Evolutionary conservation across 2,113 vertebrate genomes (phyloP).

Genomic region (Taurulus bubalis): DNA sequence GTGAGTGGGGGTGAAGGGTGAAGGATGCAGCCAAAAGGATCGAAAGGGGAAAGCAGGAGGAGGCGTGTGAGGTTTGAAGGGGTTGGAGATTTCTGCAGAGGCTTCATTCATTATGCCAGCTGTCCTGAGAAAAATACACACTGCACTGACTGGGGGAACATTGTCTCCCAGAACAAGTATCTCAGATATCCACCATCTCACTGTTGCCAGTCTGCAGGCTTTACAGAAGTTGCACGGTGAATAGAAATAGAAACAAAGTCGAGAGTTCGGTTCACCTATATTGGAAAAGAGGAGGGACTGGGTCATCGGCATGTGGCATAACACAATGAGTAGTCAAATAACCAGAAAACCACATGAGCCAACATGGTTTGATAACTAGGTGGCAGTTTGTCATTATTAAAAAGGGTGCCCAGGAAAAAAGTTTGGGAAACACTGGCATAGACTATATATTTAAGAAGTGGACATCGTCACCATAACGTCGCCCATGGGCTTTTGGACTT

Average conservation of each 20-base stretch:
- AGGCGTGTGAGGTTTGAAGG: conserved; percentile 49
- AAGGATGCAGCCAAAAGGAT: conserved; percentile 68
- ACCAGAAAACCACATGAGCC: background rate
- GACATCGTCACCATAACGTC: too few species aligned
- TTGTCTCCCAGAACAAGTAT: conserved; percentile 54
- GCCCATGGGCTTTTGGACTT: too few species aligned
- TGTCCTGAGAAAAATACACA: conserved; percentile 71
- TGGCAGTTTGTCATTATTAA: background rate
- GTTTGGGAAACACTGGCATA: too few species aligned
- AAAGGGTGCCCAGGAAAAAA: too few species aligned
- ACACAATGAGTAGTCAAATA: background rate
- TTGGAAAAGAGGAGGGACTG: background rate
- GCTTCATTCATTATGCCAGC: conserved; percentile 67
- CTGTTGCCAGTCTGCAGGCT: conserved; percentile 43
- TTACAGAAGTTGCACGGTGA: conserved; percentile 9
- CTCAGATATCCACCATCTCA: conserved; percentile 41
- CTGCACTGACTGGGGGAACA: conserved; percentile 57
- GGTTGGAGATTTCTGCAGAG: conserved; percentile 54
- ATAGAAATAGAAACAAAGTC: background rate
- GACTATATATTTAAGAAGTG: too few species aligned
- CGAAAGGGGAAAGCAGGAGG: conserved; percentile 55
- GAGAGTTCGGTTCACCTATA: conserved; percentile 29
- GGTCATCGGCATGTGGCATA: background rate
- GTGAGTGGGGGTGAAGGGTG: background rate
- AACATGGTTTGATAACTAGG: background rate